Evolutionary conservation across 2,888 invertebrate genomes (phyloP).

Genomic region (Eristalinus aeneus): DNA sequence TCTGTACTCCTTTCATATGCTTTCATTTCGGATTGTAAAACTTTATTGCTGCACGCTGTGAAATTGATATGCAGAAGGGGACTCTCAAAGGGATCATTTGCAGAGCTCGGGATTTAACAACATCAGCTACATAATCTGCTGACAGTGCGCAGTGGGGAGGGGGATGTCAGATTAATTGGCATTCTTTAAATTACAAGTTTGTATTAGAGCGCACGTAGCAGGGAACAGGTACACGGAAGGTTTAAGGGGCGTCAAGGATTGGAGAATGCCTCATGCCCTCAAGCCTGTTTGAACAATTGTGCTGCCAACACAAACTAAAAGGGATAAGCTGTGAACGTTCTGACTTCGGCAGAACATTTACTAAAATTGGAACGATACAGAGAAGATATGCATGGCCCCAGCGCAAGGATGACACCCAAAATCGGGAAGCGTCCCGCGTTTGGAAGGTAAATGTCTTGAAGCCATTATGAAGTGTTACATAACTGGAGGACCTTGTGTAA

Average conservation of each 20-base stretch:
- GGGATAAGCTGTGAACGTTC: too few species aligned
- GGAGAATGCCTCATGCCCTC: too few species aligned
- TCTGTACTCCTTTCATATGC: neutral
- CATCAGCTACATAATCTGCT: neutral
- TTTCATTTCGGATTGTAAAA: neutral
- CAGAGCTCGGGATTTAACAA: neutral
- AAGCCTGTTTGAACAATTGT: too few species aligned
- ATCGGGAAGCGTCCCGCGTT: constrained; percentile 96
- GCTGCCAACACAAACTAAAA: too few species aligned
- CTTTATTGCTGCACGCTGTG: neutral
- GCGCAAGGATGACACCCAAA: constrained; percentile 96
- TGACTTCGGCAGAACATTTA: constrained; percentile 91
- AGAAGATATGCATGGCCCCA: constrained; percentile 96
- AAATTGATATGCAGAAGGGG: neutral
- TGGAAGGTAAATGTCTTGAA: too few species aligned
- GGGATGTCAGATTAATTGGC: neutral
- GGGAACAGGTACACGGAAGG: too few species aligned
- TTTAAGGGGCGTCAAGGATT: too few species aligned
- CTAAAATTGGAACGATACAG: constrained; percentile 96
- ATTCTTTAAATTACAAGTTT: too few species aligned
- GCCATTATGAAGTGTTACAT: too few species aligned
- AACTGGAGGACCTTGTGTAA: too few species aligned
- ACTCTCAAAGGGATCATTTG: neutral
- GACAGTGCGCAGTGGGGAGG: neutral
- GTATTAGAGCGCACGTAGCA: too few species aligned